Conservation (phyloP, 2,113 vertebrate species). For the Gobiocypris rarus region DNA sequence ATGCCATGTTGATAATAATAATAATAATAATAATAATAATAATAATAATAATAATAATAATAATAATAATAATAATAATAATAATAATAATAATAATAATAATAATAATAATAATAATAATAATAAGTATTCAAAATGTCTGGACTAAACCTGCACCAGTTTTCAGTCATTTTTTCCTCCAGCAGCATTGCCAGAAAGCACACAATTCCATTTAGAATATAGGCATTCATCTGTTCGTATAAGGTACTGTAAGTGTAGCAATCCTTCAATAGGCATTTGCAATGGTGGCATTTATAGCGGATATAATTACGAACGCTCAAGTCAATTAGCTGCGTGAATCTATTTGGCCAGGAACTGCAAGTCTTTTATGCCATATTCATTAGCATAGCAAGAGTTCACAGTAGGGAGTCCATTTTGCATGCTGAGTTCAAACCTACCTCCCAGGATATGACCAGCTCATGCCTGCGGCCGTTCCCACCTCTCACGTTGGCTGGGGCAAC, state of each 20-base stretch:
- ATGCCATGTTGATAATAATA: neutral
- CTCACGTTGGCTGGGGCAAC: conserved; percentile 93
- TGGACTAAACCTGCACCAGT: neutral
- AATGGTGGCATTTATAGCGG: conserved; percentile 34
- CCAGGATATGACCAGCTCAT: conserved; percentile 97
- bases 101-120: too few relatives aligned
- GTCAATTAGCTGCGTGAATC: conserved; percentile 42
- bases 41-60: too few relatives aligned
- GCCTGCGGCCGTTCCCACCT: conserved; percentile 90
- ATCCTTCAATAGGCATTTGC: conserved; percentile 19
- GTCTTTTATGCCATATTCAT: conserved; percentile 35
- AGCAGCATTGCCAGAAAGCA: neutral
- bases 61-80: too few relatives aligned
- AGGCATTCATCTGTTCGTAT: conserved; percentile 29
- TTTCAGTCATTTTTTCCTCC: neutral
- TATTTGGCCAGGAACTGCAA: conserved; percentile 35
- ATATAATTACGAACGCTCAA: conserved; percentile 26
- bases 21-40: too few relatives aligned
- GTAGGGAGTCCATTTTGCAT: neutral
- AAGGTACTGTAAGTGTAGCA: conserved; percentile 6
- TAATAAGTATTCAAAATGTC: neutral
- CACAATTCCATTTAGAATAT: neutral
- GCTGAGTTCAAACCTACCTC: conserved; percentile 83
- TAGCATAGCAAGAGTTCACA: conserved; percentile 32
- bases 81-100: too few relatives aligned